These are phyloP conservation scores for Yponomeuta sedellus DNA, from an alignment of 2,888 invertebrate species.

Conservation along the genomic window DNA sequence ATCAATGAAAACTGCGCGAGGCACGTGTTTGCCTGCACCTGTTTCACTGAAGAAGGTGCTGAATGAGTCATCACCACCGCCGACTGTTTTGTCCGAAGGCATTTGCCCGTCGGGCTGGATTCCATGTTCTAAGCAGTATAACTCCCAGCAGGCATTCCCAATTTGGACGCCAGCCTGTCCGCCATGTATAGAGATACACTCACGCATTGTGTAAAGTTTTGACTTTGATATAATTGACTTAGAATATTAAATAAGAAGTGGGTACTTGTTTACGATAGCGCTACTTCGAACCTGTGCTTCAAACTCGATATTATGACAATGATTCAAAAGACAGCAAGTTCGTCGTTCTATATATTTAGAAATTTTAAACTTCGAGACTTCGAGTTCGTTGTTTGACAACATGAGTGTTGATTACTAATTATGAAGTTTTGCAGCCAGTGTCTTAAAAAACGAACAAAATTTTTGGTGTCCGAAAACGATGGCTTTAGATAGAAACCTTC, in stretches of 20 bases:
- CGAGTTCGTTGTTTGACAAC: no score
- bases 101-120: conserved; percentile 86
- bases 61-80: conserved; percentile 90
- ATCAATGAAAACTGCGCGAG: conserved; percentile 95
- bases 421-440: no score
- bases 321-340: no score
- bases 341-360: no score
- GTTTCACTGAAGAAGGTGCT: conserved; percentile 97
- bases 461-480: no score
- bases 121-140: conserved; percentile 86
- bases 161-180: conserved; percentile 81
- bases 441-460: no score
- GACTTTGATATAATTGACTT: not conserved
- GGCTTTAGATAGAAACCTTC: no score
- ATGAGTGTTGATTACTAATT: no score
- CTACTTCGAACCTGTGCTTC: no score
- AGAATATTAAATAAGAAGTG: not conserved
- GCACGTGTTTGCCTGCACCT: conserved; percentile 96
- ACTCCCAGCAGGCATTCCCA: conserved; percentile 86
- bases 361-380: no score
- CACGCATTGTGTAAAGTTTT: conserved; percentile 1
- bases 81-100: conserved; percentile 88
- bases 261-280: no score
- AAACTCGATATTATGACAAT: not conserved
- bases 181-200: conserved; percentile 12